These are phyloP conservation scores for Poecilia gillii DNA, from an alignment of 2,797 vertebrate species.

Conservation along the genomic window DNA sequence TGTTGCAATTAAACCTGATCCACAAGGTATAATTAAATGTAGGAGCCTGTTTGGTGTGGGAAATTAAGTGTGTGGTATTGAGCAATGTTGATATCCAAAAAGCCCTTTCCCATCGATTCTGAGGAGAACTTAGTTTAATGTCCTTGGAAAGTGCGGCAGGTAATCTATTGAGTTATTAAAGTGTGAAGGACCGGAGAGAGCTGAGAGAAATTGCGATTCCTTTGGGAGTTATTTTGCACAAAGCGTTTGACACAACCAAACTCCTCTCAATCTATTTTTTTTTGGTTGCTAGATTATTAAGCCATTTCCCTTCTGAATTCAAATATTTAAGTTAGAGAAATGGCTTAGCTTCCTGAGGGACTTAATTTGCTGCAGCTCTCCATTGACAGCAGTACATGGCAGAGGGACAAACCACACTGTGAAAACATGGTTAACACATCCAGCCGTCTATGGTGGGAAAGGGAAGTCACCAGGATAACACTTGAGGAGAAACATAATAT, in stretches of 20 bases:
- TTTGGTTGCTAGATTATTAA: slow-evolving; percentile 55
- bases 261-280: slow-evolving; percentile 39
- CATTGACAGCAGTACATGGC: slow-evolving; percentile 54
- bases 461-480: slow-evolving; percentile 45
- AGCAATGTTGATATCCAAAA: slow-evolving; percentile 73
- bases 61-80: slow-evolving; percentile 82
- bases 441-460: slow-evolving; percentile 54
- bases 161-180: slow-evolving; percentile 85
- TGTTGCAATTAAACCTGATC: slow-evolving; percentile 64
- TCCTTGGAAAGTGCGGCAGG: slow-evolving; percentile 80
- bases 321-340: slow-evolving; percentile 40
- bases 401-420: slow-evolving; percentile 52
- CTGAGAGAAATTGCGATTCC: slow-evolving; percentile 69
- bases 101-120: slow-evolving; percentile 76
- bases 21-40: slow-evolving; percentile 75
- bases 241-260: slow-evolving; percentile 43
- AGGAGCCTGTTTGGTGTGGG: slow-evolving; percentile 56
- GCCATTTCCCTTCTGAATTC: slow-evolving; percentile 57
- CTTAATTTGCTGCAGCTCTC: slow-evolving; percentile 64
- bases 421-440: slow-evolving; percentile 60
- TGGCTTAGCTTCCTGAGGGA: slow-evolving; percentile 53
- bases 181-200: slow-evolving; percentile 71
- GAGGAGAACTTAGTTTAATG: slow-evolving; percentile 79
- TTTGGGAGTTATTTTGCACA: slow-evolving; percentile 60
- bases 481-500: slow-evolving; percentile 28